Evolutionary conservation across 1,140 invertebrate species (phyloP).

Genomic region (Macrobrachium rosenbergii): DNA sequence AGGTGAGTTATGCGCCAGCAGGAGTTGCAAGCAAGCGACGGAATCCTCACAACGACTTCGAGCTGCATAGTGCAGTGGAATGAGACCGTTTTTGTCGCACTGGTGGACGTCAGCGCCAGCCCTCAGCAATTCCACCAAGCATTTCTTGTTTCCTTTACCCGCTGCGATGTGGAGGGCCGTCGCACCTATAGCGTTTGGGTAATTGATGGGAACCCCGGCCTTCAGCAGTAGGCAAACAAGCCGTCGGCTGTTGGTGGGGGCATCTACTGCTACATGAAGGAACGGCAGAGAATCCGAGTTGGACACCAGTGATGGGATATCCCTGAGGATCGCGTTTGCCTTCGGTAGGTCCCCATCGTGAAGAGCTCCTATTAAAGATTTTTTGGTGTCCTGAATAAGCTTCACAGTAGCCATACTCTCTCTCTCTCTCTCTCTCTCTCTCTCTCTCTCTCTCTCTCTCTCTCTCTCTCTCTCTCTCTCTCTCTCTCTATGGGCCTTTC

Average conservation of each 20-base stretch:
- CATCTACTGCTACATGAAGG: neutral
- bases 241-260: neutral
- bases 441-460: too few relatives aligned
- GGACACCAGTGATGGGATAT: neutral
- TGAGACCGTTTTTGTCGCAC: constrained; percentile 82
- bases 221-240: constrained; percentile 76
- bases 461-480: too few relatives aligned
- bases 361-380: too few relatives aligned
- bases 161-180: constrained; percentile 84
- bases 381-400: too few relatives aligned
- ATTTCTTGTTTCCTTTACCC: constrained; percentile 81
- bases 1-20: constrained; percentile 79
- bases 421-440: too few relatives aligned
- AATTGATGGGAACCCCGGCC: constrained; percentile 78
- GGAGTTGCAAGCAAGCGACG: constrained; percentile 71
- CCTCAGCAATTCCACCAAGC: constrained; percentile 80
- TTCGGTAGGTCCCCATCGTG: neutral
- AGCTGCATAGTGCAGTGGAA: constrained; percentile 81
- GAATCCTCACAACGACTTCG: constrained; percentile 76
- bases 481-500: too few relatives aligned
- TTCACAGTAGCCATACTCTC: too few relatives aligned
- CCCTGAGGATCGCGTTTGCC: neutral
- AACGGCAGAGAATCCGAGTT: neutral
- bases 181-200: constrained; percentile 81
- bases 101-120: constrained; percentile 78